These are phyloP conservation scores for Apocheima hispidaria DNA, from an alignment of 2,888 invertebrate species.

Conservation along the genomic window DNA sequence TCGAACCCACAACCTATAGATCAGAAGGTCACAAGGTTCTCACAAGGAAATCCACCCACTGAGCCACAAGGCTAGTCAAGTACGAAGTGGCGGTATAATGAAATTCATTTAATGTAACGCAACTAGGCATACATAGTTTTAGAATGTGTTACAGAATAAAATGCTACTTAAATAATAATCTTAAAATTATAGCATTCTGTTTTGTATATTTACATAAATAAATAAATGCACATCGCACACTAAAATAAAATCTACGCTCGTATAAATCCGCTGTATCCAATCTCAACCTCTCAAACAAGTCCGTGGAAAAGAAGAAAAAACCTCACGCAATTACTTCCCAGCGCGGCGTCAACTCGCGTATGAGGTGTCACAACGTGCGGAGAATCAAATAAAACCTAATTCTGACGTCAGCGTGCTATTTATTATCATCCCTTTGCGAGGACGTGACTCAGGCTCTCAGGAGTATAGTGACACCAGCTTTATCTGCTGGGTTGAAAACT, in stretches of 20 bases:
- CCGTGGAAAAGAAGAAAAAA: constrained; percentile 17
- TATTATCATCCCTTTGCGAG: constrained; percentile 30
- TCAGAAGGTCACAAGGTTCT: no score
- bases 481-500: not conserved
- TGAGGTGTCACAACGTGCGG: constrained; percentile 41
- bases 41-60: no score
- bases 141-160: no score
- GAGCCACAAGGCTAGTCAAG: no score
- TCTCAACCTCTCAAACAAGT: constrained; percentile 4
- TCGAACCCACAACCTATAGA: no score
- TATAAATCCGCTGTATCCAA: no score
- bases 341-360: constrained; percentile 38
- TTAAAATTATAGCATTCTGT: no score
- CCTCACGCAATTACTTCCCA: constrained; percentile 35
- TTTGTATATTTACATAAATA: no score
- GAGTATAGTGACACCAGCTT: not conserved
- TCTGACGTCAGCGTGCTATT: constrained; percentile 39
- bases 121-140: no score
- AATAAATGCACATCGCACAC: not conserved
- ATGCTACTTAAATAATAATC: no score
- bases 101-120: no score
- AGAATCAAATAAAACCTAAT: constrained; percentile 46
- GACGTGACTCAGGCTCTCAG: constrained; percentile 35
- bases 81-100: no score
- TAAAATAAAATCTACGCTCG: not conserved